Base-by-base conservation (phyloP, 2,888 invertebrate genomes). In the Drosophila siamana region DNA sequence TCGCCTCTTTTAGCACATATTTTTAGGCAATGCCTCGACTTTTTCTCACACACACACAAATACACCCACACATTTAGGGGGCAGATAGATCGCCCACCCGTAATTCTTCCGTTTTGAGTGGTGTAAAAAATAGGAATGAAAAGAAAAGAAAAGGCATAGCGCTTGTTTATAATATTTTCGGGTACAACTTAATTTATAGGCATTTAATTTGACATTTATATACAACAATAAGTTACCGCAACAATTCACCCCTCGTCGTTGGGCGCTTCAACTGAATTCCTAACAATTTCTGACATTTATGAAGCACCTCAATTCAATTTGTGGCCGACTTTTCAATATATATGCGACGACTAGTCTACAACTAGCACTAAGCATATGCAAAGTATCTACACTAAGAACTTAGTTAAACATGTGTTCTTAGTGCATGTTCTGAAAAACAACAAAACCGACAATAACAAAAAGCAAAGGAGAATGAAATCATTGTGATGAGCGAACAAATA, bases 131-230 rank as follows among this genome's bases (percentile, higher is more conserved):
- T 75, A 50, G 38, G 38, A 16, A 9, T 7, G 9, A 26, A 19
- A 19, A 19, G 3, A 19, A 19, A 19, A 3, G 19, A 19, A 8
- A 44, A 9, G 46, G n/a, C 6, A 46, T n/a, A 40, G 52, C 68
- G 44, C 59, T 69, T 69, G 73, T 66, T 73, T 60, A 60, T 59
- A 69, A 52, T 63, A 50, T 56, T 26, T 43, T 56, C 60, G 65
- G 71, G 11, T 61, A 69, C 38, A 54, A 51, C 38, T 51, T 65
- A 65, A 84, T 84, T 84, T 84, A 84, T 86, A 64, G 52, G 46
- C 77, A 74, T 80, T 86, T 84, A 86, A 84, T 84, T 55, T 77
- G 69, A 83, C 84, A 73, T 73, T 77, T 84, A 79, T 78, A 52
- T 79, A 66, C 38, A 41, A 76, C 66, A 66, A 81, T 85, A 85